Percentiles rank a stretch among this genome's conserved stretches.
These are phyloP conservation scores for Aphidius gifuensis DNA, from an alignment of 1,140 invertebrate genomes.

Conservation along the genomic window DNA sequence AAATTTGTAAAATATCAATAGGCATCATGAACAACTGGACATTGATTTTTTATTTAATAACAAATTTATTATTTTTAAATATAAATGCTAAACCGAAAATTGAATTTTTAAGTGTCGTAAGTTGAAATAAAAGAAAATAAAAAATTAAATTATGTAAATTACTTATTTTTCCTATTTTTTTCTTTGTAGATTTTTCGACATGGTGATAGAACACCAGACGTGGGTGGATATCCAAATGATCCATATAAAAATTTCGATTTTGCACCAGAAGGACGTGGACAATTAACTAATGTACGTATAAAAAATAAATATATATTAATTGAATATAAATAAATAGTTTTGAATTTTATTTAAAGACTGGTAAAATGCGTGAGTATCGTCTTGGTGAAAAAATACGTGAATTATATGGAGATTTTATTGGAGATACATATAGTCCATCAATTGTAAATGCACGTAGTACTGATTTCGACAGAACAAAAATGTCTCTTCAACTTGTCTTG, in stretches of 20 bases:
- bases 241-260: constrained; percentile 34
- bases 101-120: too few relatives aligned
- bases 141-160: too few relatives aligned
- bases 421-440: constrained; percentile 40
- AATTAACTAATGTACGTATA: constrained; percentile 26
- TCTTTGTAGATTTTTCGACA: too few relatives aligned
- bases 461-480: constrained; percentile 59
- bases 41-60: too few relatives aligned
- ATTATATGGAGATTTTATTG: constrained; percentile 49
- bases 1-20: too few relatives aligned
- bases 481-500: constrained; percentile 46
- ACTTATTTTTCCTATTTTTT: constrained; percentile 10
- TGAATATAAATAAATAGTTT: background rate
- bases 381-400: constrained; percentile 48
- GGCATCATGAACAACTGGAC: too few relatives aligned
- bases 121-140: too few relatives aligned
- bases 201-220: constrained; percentile 43
- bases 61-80: too few relatives aligned
- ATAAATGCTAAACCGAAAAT: too few relatives aligned
- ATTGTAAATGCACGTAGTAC: constrained; percentile 58
- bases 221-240: constrained; percentile 30
- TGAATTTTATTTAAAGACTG: constrained; percentile 33
- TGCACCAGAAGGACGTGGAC: constrained; percentile 34
- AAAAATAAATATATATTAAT: background rate
- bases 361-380: constrained; percentile 50